phyloP scores from a whole-genome alignment of 2,888 invertebrate genomes.

The Antheraea yamamai region DNA sequence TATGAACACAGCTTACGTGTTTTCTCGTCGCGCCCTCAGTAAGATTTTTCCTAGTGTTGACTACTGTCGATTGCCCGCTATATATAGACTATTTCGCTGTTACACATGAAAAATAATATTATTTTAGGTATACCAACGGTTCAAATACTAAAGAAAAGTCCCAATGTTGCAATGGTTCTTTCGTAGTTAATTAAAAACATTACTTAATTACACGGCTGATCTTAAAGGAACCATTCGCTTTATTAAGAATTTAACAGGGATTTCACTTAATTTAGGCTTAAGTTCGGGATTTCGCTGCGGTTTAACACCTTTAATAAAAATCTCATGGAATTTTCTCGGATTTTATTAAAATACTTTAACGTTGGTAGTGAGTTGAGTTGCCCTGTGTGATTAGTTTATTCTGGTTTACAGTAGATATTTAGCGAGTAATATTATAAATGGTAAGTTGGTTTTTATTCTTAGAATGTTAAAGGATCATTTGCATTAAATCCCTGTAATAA shows the following conservation, averaged over 20 bases:
- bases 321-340: neutral
- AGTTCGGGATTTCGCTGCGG: neutral
- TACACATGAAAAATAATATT: no score
- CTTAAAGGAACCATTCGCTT: constrained; percentile 6
- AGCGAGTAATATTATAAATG: neutral
- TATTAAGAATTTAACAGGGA: constrained; percentile 8
- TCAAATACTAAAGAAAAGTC: neutral
- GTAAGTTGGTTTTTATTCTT: no score
- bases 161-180: neutral
- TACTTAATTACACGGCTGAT: neutral
- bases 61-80: no score
- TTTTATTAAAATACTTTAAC: constrained; percentile 5
- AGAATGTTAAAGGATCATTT: no score
- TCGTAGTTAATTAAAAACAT: constrained; percentile 1
- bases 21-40: no score
- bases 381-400: no score
- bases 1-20: no score
- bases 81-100: no score
- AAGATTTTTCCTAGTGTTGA: no score
- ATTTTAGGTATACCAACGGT: neutral
- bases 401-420: neutral
- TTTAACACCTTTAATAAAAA: constrained; percentile 6
- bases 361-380: neutral
- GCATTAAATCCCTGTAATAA: no score
- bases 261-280: constrained; percentile 7